Conservation (phyloP, 2,888 invertebrate genomes). For the Agrotis puta region DNA sequence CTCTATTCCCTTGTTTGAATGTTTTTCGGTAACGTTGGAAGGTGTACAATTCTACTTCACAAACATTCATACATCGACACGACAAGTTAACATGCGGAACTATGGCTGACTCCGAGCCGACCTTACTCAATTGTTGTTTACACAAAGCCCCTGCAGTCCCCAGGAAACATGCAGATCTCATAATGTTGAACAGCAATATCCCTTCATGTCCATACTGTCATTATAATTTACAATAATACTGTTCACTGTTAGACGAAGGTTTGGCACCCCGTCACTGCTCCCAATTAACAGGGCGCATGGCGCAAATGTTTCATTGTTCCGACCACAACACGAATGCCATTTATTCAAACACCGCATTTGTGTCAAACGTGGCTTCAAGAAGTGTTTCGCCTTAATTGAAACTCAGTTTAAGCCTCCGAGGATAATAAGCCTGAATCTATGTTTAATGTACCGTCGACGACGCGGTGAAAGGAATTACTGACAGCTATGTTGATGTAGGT, state of each 20-base stretch:
- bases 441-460: slow-evolving; percentile 5
- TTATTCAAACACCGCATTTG: slow-evolving; percentile 33
- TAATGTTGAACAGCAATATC: slow-evolving; percentile 47
- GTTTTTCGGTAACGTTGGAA: not conserved
- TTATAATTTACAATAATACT: slow-evolving; percentile 20
- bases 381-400: slow-evolving; percentile 49
- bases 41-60: not conserved
- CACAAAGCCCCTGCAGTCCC: slow-evolving; percentile 16
- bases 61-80: not conserved
- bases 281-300: slow-evolving; percentile 24
- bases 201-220: slow-evolving; percentile 11
- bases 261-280: slow-evolving; percentile 28
- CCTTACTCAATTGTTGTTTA: slow-evolving; percentile 41
- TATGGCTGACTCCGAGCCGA: slow-evolving; percentile 19
- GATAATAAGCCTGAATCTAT: slow-evolving; percentile 32
- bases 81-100: not conserved
- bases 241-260: slow-evolving; percentile 24
- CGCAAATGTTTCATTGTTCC: slow-evolving; percentile 24
- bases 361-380: slow-evolving; percentile 25
- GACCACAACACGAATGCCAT: slow-evolving; percentile 18
- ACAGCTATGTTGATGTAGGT: not conserved
- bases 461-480: slow-evolving; percentile 16
- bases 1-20: too few species aligned
- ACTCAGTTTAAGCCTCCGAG: slow-evolving; percentile 30
- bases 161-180: slow-evolving; percentile 16